These are phyloP conservation scores for Emmelina monodactyla DNA, from an alignment of 2,888 invertebrate species.

Conservation along the genomic window DNA sequence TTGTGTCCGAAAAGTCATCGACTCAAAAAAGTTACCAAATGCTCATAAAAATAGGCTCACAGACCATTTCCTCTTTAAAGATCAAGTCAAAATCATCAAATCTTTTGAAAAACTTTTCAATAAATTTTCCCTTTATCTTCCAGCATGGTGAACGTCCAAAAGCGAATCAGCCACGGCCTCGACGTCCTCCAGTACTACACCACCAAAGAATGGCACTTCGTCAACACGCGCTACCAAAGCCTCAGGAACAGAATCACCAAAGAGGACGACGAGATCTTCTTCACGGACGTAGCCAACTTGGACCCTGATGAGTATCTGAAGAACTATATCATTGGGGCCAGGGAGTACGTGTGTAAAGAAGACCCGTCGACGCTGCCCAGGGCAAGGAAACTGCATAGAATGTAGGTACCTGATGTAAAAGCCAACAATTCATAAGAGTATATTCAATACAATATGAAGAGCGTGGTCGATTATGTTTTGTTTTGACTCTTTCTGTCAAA, in stretches of 20 bases:
- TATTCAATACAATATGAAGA: not conserved
- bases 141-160: constrained; percentile 72
- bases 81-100: too few relatives aligned
- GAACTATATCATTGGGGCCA: constrained; percentile 77
- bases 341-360: constrained; percentile 84
- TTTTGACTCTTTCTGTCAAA: too few relatives aligned
- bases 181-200: constrained; percentile 81
- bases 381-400: constrained; percentile 70
- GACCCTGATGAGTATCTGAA: constrained; percentile 35
- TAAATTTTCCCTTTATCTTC: too few relatives aligned
- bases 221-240: constrained; percentile 65
- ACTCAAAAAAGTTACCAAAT: too few relatives aligned
- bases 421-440: not conserved
- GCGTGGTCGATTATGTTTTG: too few relatives aligned
- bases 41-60: too few relatives aligned
- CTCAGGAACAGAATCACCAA: constrained; percentile 58
- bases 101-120: too few relatives aligned
- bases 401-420: constrained; percentile 45
- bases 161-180: constrained; percentile 68
- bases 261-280: constrained; percentile 70
- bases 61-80: too few relatives aligned
- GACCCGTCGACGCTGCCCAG: constrained; percentile 76
- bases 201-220: constrained; percentile 81
- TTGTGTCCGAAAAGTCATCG: too few relatives aligned
- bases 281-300: constrained; percentile 41